Percentiles rank a stretch among this genome's conserved stretches.
These are phyloP conservation scores for Actinostola sp. DNA, from an alignment of 92 coral and sea anemone species.

Conservation along the genomic window DNA sequence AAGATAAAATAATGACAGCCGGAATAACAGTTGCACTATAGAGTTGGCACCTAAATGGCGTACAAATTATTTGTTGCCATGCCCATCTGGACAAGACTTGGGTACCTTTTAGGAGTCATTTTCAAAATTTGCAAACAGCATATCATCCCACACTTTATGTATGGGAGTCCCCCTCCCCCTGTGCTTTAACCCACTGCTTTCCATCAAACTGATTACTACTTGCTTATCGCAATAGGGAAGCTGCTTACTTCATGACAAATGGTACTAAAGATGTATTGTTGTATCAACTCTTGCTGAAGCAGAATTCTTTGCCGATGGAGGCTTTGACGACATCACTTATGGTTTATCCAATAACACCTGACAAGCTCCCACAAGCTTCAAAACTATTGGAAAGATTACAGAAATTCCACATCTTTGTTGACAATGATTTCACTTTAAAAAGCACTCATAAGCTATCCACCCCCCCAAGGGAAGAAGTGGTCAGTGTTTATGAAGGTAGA, in stretches of 20 bases:
- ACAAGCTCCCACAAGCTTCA: conserved; percentile 80
- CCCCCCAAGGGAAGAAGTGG: conserved; percentile 78
- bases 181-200: too few relatives aligned
- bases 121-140: too few relatives aligned
- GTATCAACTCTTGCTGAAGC: conserved; percentile 96
- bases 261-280: conserved; percentile 71
- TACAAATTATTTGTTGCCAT: too few relatives aligned
- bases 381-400: conserved; percentile 58
- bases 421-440: conserved; percentile 70
- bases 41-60: too few relatives aligned
- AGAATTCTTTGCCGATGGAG: conserved; percentile 75
- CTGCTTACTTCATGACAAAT: conserved; percentile 84
- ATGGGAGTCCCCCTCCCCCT: too few relatives aligned
- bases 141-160: too few relatives aligned
- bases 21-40: too few relatives aligned
- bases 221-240: conserved; percentile 83
- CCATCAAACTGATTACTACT: too few relatives aligned
- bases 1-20: too few relatives aligned
- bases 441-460: conserved; percentile 49
- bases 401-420: conserved; percentile 78
- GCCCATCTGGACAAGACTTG: too few relatives aligned
- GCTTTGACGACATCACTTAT: conserved; percentile 90
- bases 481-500: conserved; percentile 82
- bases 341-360: conserved; percentile 84
- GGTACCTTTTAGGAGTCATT: too few relatives aligned